Base-by-base conservation (phyloP, 2,888 invertebrate genomes). In the Periphyllus acericola region DNA sequence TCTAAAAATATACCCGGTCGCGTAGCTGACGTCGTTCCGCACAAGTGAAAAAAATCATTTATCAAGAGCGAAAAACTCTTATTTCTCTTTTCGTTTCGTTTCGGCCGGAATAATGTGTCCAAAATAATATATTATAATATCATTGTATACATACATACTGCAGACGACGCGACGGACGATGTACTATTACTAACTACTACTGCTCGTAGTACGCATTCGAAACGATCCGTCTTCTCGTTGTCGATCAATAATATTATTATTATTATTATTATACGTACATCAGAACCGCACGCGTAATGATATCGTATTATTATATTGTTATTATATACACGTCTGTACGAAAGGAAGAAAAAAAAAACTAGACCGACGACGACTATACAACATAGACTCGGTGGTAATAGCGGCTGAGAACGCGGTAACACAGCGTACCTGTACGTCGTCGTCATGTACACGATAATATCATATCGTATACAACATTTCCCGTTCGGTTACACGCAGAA, bases 401-500 rank as follows among this genome's bases (percentile, higher is more conserved):
- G 60, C 25, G 21, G 21, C 60, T 21, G 25, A 8, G 21, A 6
- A 25, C 60, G 3, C 60, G 3, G 46, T 46, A 46, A 46, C 46
- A 14, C 1, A 14, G n/a, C 60, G 66, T 66, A n/a, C 25, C 66
- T 1, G 8, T 60, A 60, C 60, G 4, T 60, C 25, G 60, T 25
- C 60, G n/a, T n/a, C n/a, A 1, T 29, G 71, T 29, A 32, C 11
- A 71, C 29, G 17, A 71, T 32, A 71, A 25, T 40, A 40, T 71
- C 5, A 68, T n/a, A 36, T 3, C 6, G 5, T 46, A 46, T 46
- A 46, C 5, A n/a, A 40, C 19, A 82, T 52, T 71, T 72, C n/a
- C 52, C 71, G n/a, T 72, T 52, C 17, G 52, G 52, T 71, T 71
- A 71, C 25, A 71, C 52, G 82, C 68, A 32, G 82, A 68, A 81